A percentile compares a stretch with the other conserved stretches of the same genome.
phyloP scores from a whole-genome alignment of 2,113 vertebrate species.

The Rhipidura dahli region DNA sequence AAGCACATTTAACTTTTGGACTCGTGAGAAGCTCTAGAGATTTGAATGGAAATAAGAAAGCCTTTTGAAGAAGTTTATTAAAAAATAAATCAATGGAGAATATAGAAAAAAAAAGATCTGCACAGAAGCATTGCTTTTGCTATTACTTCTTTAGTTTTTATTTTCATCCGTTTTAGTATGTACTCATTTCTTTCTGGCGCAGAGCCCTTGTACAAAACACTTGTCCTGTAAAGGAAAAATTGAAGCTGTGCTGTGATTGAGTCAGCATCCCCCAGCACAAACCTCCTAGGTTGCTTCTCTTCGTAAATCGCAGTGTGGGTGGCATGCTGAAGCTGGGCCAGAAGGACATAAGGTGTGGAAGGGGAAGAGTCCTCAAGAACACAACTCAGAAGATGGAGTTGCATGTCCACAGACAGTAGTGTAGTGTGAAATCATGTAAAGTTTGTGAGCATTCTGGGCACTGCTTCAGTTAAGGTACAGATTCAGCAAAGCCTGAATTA shows the following conservation, averaged over 20 bases:
- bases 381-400: not conserved
- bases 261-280: not conserved
- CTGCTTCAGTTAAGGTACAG: not conserved
- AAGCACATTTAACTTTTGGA: not conserved
- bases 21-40: not conserved
- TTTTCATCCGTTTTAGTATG: not conserved
- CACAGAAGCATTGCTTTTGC: not conserved
- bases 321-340: not conserved
- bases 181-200: not conserved
- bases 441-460: not conserved
- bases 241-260: not conserved
- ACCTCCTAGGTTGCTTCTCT: not conserved
- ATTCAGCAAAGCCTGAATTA: not conserved
- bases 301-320: not conserved
- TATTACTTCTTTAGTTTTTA: not conserved
- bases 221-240: not conserved
- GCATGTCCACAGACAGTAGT: not conserved
- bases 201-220: not conserved
- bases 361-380: not conserved
- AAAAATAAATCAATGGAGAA: not conserved
- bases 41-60: not conserved
- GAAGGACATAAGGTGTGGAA: not conserved
- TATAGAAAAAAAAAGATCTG: not conserved
- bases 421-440: not conserved
- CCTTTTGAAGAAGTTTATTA: not conserved